Evolutionary conservation across 1,140 invertebrate genomes (phyloP).

Genomic region (Palaemon carinicauda): DNA sequence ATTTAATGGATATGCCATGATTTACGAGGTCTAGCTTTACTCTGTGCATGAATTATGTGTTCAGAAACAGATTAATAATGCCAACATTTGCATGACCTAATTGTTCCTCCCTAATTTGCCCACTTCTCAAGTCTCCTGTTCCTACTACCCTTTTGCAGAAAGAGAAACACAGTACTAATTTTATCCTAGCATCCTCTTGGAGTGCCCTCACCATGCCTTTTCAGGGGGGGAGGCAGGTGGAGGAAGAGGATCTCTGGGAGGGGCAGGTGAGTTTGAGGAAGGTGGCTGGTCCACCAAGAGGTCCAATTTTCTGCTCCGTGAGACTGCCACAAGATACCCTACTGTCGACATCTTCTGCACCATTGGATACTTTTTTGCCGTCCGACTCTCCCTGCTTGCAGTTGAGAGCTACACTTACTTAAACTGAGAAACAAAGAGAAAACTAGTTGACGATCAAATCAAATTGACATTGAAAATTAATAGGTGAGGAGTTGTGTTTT

Average conservation of each 20-base stretch:
- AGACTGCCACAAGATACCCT: slow-evolving; percentile 13
- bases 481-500: no score
- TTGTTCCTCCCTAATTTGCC: not conserved
- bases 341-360: slow-evolving; percentile 39
- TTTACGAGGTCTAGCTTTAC: slow-evolving; percentile 12
- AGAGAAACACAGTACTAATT: no score
- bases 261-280: not conserved
- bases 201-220: no score
- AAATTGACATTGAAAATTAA: not conserved
- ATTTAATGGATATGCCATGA: not conserved
- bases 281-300: not conserved
- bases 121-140: not conserved
- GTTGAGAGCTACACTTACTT: not conserved
- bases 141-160: not conserved
- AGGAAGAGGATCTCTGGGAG: no score
- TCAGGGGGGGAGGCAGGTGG: no score
- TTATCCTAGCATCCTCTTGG: no score
- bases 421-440: not conserved
- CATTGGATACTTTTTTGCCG: slow-evolving; percentile 12
- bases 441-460: not conserved
- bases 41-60: not conserved
- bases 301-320: not conserved
- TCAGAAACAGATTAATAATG: no score
- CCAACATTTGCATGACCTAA: not conserved
- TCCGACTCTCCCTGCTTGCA: slow-evolving; percentile 23